Evolutionary conservation across 1,140 invertebrate species (phyloP).

Genomic region (Condylostylus longicornis): DNA sequence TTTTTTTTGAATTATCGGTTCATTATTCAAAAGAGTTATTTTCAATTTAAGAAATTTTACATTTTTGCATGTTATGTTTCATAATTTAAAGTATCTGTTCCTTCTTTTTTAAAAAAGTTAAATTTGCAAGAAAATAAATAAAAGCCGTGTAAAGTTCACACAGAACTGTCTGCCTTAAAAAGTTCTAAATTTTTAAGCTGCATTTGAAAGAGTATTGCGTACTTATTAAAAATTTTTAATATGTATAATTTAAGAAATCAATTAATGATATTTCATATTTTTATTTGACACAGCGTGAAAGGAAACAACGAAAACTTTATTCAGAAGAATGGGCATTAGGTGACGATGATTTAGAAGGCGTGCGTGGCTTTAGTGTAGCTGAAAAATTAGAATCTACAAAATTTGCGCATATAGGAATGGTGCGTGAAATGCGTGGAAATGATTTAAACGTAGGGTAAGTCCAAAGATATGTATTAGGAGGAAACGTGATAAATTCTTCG

Average conservation of each 20-base stretch:
- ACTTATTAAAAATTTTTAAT: conserved; percentile 1
- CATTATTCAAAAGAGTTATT: too few relatives aligned
- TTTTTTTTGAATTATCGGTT: too few relatives aligned
- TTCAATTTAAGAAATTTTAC: too few relatives aligned
- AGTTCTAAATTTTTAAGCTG: too few relatives aligned
- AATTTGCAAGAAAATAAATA: too few relatives aligned
- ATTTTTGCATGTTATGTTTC: too few relatives aligned
- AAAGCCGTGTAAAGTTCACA: too few relatives aligned
- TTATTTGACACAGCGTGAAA: conserved; percentile 58
- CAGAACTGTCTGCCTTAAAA: too few relatives aligned
- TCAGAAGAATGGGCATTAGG: conserved; percentile 81
- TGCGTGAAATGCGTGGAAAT: conserved; percentile 73
- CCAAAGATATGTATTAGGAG: neutral
- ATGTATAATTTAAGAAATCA: neutral
- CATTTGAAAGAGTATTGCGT: neutral
- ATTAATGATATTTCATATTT: conserved; percentile 9
- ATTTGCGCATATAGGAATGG: conserved; percentile 61
- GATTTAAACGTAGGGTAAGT: conserved; percentile 52
- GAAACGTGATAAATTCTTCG: too few relatives aligned
- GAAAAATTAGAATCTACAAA: conserved; percentile 75
- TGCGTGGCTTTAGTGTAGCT: conserved; percentile 74
- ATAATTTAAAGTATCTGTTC: too few relatives aligned
- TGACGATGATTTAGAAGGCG: conserved; percentile 83
- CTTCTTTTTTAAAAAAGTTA: too few relatives aligned
- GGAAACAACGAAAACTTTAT: conserved; percentile 81